A percentile compares a stretch with the other conserved stretches of the same genome.
Conservation (phyloP, 2,888 invertebrate species). For the Urechis unicinctus region DNA sequence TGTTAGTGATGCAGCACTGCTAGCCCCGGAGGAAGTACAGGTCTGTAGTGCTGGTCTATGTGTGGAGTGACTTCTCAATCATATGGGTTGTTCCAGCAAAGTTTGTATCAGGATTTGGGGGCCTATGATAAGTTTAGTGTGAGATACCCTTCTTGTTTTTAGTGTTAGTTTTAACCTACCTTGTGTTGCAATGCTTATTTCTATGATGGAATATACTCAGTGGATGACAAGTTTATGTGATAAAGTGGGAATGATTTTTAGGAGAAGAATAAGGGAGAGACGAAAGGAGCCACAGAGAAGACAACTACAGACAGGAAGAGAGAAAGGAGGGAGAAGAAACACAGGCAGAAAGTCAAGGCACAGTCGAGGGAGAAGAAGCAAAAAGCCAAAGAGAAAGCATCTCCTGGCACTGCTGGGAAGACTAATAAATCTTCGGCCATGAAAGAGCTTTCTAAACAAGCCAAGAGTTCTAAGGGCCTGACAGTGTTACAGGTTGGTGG, state of each 20-base stretch:
- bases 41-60: conserved; percentile 23
- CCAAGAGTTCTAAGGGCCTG: conserved; percentile 27
- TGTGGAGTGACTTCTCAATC: no score
- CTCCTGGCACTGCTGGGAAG: not conserved
- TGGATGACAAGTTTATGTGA: no score
- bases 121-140: no score
- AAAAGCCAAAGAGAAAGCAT: conserved; percentile 49
- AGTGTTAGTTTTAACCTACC: no score
- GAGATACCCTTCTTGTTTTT: not conserved
- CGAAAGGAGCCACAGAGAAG: conserved; percentile 71
- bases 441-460: conserved; percentile 61
- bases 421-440: no score
- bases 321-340: conserved; percentile 61
- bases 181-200: no score
- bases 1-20: conserved; percentile 72
- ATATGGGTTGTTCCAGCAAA: no score
- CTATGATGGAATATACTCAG: no score
- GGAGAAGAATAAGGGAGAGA: conserved; percentile 50
- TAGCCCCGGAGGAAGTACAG: conserved; percentile 88
- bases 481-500: conserved; percentile 56
- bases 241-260: no score
- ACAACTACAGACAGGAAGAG: conserved; percentile 81
- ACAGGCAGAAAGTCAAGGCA: conserved; percentile 47
- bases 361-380: conserved; percentile 76
- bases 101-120: no score